A percentile compares a stretch with the other conserved stretches of the same genome.
phyloP scores from a whole-genome alignment of 2,113 vertebrate genomes.

The Chaetodon trifascialis region DNA sequence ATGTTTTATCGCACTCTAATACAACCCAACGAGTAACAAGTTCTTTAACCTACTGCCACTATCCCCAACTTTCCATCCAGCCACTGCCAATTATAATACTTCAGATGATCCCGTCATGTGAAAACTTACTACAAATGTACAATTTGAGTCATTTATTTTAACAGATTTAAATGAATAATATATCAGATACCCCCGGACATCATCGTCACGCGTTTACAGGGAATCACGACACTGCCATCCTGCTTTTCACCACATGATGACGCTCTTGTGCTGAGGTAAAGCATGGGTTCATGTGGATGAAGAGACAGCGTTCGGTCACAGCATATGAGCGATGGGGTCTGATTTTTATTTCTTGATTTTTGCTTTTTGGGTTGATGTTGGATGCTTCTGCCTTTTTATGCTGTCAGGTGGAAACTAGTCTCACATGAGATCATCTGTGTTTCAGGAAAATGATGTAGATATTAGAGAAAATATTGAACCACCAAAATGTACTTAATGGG shows the following conservation, averaged over 20 bases:
- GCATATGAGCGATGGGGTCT: no score
- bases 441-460: no score
- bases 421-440: no score
- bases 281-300: not conserved
- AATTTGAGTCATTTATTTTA: not conserved
- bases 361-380: not conserved
- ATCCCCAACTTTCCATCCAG: not conserved
- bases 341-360: not conserved
- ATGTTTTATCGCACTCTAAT: not conserved
- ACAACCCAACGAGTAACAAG: no score
- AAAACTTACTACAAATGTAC: not conserved
- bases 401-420: not conserved
- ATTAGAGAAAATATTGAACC: no score
- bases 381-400: not conserved
- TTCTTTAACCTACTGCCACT: not conserved
- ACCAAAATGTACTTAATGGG: no score
- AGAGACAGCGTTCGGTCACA: not conserved
- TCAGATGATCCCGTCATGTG: not conserved
- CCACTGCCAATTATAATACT: not conserved
- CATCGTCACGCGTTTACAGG: not conserved
- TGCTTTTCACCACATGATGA: constrained; percentile 51
- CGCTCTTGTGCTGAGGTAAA: not conserved
- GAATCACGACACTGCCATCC: not conserved
- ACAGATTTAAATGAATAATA: not conserved
- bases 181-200: not conserved